Conservation (phyloP, 2,113 vertebrate species). For the Dasyornis broadbenti region DNA sequence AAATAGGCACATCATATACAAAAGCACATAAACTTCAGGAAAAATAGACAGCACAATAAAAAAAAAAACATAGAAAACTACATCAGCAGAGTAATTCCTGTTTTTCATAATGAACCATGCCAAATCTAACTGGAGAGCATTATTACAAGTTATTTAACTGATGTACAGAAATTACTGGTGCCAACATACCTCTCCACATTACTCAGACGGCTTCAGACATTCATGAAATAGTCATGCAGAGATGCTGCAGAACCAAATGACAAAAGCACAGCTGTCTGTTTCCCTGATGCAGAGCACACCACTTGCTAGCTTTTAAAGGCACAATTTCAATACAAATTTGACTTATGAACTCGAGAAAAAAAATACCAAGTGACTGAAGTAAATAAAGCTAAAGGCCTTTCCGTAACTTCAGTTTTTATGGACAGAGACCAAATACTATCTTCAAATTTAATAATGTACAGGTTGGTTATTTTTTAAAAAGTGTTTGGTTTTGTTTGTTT, state of each 20-base stretch:
- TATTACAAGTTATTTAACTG: background rate
- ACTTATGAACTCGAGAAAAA: background rate
- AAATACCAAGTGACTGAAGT: background rate
- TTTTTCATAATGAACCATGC: background rate
- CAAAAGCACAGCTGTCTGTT: background rate
- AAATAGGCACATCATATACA: background rate
- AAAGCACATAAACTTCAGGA: background rate
- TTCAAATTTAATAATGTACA: background rate
- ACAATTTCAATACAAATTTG: background rate
- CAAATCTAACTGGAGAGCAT: background rate
- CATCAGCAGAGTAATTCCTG: background rate
- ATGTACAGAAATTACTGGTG: background rate
- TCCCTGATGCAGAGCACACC: background rate
- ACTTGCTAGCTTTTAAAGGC: background rate
- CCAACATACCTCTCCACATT: background rate
- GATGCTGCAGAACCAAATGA: background rate
- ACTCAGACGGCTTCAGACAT: background rate
- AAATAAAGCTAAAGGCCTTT: background rate
- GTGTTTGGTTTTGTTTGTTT: accelerated
- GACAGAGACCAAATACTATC: background rate
- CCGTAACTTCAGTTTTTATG: background rate
- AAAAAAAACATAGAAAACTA: background rate
- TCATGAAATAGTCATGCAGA: background rate
- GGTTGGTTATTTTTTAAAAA: too few relatives aligned
- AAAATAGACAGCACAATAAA: background rate